Evolutionary conservation across 2,888 invertebrate species (phyloP).

Genomic region (Heteropelma amictum): DNA sequence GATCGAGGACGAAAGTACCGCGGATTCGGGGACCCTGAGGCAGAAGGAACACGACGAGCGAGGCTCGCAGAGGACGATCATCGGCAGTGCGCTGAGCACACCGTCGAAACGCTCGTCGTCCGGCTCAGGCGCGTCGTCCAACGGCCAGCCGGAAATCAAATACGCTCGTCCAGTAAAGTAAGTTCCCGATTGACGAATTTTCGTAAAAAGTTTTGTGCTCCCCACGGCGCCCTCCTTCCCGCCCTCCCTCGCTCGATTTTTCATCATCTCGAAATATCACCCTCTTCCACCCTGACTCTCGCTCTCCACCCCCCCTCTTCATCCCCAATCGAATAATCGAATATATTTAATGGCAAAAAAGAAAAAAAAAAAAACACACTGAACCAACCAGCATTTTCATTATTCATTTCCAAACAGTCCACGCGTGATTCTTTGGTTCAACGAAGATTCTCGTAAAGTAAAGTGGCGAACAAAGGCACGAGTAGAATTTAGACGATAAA

Average conservation of each 20-base stretch:
- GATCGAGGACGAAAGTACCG: slow-evolving; percentile 64
- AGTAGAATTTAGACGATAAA: slow-evolving; percentile 49
- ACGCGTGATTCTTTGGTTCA: slow-evolving; percentile 58
- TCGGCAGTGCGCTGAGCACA: slow-evolving; percentile 64
- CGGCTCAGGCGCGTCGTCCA: slow-evolving; percentile 64
- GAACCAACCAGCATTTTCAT: slow-evolving; percentile 55
- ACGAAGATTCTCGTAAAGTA: slow-evolving; percentile 61
- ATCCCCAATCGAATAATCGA: not conserved
- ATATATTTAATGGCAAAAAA: slow-evolving; percentile 19
- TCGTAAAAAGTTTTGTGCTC: too few relatives aligned
- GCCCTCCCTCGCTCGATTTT: slow-evolving; percentile 16
- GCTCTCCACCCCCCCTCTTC: not conserved
- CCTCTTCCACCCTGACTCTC: not conserved
- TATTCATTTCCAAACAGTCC: slow-evolving; percentile 56
- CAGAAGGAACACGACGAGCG: slow-evolving; percentile 65
- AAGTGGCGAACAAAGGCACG: slow-evolving; percentile 59
- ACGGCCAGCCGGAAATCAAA: slow-evolving; percentile 72
- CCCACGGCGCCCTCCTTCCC: not conserved
- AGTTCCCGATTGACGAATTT: too few relatives aligned
- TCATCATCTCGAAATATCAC: slow-evolving; percentile 7
- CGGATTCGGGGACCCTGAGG: slow-evolving; percentile 66
- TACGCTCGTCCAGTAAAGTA: slow-evolving; percentile 75
- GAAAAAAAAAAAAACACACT: slow-evolving; percentile 28
- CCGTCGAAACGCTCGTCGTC: slow-evolving; percentile 67
- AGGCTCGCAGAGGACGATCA: slow-evolving; percentile 66